Evolutionary conservation across 2,113 vertebrate species (phyloP), one percentile per base, ranked within the genome.

Genomic region (Bos indicus): DNA sequence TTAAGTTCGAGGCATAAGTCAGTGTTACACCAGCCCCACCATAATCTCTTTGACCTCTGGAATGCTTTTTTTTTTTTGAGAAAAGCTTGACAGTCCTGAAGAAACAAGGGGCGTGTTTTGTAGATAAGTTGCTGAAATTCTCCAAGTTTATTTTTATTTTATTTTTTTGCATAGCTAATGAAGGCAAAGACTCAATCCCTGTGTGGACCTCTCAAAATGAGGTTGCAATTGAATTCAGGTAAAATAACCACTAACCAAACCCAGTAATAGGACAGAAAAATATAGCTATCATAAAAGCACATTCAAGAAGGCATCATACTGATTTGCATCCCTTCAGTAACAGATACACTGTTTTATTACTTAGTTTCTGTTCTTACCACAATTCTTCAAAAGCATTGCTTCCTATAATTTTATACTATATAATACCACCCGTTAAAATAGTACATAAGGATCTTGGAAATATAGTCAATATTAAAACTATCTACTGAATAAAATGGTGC

Each of bases 401-500:
- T 51, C 88, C 30, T 77, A 59, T 56, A 81, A 82, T 46, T 87
- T 57, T 57, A 26, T 84, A 59, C 4, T 36, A n/a, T 46, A 59
- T 89, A 88, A 84, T 87, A 33, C 6, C 8, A 80, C 17, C 26
- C 26, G 13, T 92, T 94, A 80, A 90, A 62, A 57, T n/a, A 48
- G 3, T 46, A 57, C 1, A 43, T 74, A 54, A 92, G 33, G 2
- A 77, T 78, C 12, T 84, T 57, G n/a, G 40, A 92, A 92, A 52
- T 95, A 82, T 60, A 93, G 71, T 64, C 23, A 91, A 1, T 74
- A 93, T 92, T 85, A 92, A 96, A 97, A 40, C 23, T 60, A 33
- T 60, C 14, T 62, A 59, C 21, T 91, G 62, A 85, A 60, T 78
- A 64, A 88, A 33, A 64, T 2, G 2, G 17, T 40, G 14, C 30